A percentile compares a stretch with the other conserved stretches of the same genome.
Conservation (phyloP, 2,113 vertebrate genomes). For the Lophotis ruficrista region DNA sequence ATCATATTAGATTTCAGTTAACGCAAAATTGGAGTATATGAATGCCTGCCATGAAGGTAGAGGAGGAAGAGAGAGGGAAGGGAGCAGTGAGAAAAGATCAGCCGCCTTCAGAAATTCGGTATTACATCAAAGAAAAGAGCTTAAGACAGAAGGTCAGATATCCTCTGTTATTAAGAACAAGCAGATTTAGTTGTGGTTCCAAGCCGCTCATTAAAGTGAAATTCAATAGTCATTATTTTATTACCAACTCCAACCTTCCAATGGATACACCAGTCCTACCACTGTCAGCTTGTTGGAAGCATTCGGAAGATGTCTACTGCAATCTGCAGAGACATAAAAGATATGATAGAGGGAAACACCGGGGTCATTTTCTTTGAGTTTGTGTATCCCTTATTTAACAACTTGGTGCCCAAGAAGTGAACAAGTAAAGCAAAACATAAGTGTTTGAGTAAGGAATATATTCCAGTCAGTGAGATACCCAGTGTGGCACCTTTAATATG, state of each 20-base stretch:
- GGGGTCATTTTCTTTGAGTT: background rate
- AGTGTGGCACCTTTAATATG: background rate
- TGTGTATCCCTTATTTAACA: background rate
- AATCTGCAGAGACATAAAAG: background rate
- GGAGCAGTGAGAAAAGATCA: background rate
- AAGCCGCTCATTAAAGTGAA: conserved; percentile 1
- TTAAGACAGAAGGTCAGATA: conserved; percentile 7
- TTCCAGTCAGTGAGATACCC: background rate
- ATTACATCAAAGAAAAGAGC: background rate
- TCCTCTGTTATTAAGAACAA: conserved; percentile 20
- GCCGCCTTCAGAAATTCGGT: conserved; percentile 7
- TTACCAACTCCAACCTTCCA: background rate
- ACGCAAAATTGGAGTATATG: background rate
- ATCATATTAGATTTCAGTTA: background rate
- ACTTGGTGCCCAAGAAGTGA: background rate
- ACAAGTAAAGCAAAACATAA: background rate
- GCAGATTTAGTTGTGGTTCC: conserved; percentile 37
- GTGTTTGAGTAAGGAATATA: background rate
- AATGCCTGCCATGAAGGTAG: background rate
- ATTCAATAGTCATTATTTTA: conserved; percentile 36
- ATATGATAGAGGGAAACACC: background rate
- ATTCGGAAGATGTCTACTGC: background rate
- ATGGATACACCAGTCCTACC: background rate
- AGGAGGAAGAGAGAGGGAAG: background rate
- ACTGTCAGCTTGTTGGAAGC: background rate